These are phyloP conservation scores for Paradisaea rubra DNA, from an alignment of 2,113 vertebrate species.

Conservation along the genomic window DNA sequence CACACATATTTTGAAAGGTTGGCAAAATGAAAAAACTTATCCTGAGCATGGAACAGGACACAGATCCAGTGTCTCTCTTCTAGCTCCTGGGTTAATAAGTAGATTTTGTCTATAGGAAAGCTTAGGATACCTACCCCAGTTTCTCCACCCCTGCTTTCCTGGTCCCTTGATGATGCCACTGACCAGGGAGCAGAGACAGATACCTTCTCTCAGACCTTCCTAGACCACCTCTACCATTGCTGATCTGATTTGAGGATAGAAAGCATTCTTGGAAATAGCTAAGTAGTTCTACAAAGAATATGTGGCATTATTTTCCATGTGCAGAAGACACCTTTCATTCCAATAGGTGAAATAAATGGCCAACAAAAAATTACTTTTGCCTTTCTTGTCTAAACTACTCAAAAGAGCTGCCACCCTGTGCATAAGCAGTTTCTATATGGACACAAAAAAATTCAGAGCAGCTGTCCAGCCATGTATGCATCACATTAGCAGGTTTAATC, in stretches of 20 bases:
- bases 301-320: not conserved
- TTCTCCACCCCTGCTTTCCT: not conserved
- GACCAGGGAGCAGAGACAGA: not conserved
- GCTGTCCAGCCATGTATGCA: not conserved
- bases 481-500: not conserved
- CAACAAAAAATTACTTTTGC: not conserved
- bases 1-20: not conserved
- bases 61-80: not conserved
- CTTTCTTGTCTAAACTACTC: not conserved
- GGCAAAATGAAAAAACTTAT: not conserved
- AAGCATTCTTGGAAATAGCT: not conserved
- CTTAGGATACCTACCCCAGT: not conserved
- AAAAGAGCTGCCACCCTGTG: not conserved
- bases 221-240: not conserved
- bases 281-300: not conserved
- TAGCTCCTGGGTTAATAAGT: not conserved
- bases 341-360: not conserved
- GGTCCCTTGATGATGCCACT: not conserved
- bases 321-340: not conserved
- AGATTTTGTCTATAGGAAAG: not conserved
- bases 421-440: not conserved
- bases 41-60: not conserved
- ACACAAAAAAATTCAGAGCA: not conserved
- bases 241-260: not conserved
- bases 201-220: not conserved